Percentiles rank a stretch among this genome's conserved stretches.
phyloP scores from a whole-genome alignment of 2,888 invertebrate genomes.

The Sinodicranocentrus sp. region DNA sequence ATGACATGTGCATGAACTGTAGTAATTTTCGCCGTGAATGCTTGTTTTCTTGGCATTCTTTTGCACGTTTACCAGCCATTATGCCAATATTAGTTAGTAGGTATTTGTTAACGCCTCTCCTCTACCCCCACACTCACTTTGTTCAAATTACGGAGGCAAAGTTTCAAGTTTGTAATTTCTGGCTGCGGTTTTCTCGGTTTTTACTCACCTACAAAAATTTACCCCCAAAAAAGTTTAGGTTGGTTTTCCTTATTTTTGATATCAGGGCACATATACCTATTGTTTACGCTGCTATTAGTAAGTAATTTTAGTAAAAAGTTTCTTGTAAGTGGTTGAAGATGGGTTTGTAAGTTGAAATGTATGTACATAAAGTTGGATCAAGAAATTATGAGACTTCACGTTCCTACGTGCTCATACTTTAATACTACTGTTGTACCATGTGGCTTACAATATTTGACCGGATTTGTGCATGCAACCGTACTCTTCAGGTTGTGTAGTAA shows the following conservation, averaged over 20 bases:
- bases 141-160: background rate
- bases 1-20: constrained; percentile 13
- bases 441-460: background rate
- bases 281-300: too few relatives aligned
- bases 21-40: background rate
- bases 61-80: background rate
- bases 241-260: background rate
- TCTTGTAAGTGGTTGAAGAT: too few relatives aligned
- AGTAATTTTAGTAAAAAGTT: too few relatives aligned
- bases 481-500: too few relatives aligned
- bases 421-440: background rate
- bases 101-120: background rate
- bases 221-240: background rate
- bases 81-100: constrained; percentile 10
- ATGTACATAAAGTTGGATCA: background rate
- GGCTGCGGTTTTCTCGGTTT: constrained; percentile 34
- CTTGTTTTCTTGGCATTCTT: constrained; percentile 5
- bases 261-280: too few relatives aligned
- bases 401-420: background rate
- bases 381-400: constrained; percentile 8
- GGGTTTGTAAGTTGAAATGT: too few relatives aligned
- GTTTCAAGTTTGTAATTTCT: background rate
- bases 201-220: constrained; percentile 8
- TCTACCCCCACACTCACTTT: background rate
- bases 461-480: background rate